Evolutionary conservation across 2,888 invertebrate genomes (phyloP).

Genomic region (Microplitis deprimator): DNA sequence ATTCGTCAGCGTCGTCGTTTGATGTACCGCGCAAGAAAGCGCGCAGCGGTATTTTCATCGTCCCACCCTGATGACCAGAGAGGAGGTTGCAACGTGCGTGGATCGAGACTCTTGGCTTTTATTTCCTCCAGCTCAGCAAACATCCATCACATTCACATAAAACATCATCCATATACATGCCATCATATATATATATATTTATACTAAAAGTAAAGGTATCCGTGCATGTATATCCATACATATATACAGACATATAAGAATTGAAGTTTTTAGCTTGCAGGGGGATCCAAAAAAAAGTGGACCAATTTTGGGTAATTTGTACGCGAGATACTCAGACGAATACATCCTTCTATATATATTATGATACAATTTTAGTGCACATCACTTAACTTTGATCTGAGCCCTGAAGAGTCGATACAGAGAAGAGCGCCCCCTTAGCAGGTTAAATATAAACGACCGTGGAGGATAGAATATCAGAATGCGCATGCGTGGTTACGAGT

Average conservation of each 20-base stretch:
- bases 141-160: neutral
- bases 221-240: conserved; percentile 20
- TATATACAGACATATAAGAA: conserved; percentile 20
- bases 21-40: conserved; percentile 53
- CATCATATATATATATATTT: conserved; percentile 12
- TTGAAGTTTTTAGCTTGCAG: conserved; percentile 33
- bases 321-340: conserved; percentile 51
- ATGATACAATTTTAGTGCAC: neutral
- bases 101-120: neutral
- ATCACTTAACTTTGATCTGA: neutral
- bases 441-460: conserved; percentile 4
- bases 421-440: neutral
- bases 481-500: conserved; percentile 23
- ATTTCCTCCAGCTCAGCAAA: neutral
- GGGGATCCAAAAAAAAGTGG: conserved; percentile 59
- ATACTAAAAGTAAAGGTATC: neutral
- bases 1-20: conserved; percentile 50
- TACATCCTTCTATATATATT: neutral
- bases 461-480: too few relatives aligned
- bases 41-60: conserved; percentile 52
- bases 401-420: conserved; percentile 16
- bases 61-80: conserved; percentile 14
- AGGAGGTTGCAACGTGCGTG: neutral
- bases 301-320: conserved; percentile 67
- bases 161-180: conserved; percentile 2